Base-by-base conservation (phyloP, 2,888 invertebrate species). In the Heterodera filipjevi region DNA sequence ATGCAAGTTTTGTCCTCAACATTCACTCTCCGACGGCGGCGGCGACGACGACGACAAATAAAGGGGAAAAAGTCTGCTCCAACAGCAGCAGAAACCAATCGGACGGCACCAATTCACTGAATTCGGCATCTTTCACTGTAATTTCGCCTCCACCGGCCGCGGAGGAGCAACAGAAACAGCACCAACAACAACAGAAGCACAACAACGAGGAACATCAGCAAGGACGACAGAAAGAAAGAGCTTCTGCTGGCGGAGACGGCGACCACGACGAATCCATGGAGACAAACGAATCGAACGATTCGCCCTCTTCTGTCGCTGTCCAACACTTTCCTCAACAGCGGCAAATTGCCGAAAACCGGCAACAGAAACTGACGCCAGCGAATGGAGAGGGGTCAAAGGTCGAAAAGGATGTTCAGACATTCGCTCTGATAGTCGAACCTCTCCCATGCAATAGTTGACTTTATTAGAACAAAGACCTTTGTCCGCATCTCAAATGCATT, bases 21-120 rank as follows among this genome's bases (percentile, higher is more conserved):
- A 68, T 68, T 35, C 68, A 68, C 19, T 68, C 68, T 16, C 68
- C 68, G 68, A 33, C 53, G n/a, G 22, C n/a, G n/a, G n/a, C n/a
- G n/a, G n/a, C 68, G 68, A 33, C 59, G 27, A 27, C 68, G 68
- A 33, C 59, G 10, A 27, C 59, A 27, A 59, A 59, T 59, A 59
- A 59, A 59, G 10, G 27, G 59, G 59, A 59, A n/a, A 59, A 59
- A 59, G 27, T 8, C 27, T n/a, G 27, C 59, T 6, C 27, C 59
- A 59, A 10, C n/a, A 59, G n/a, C 19, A 59, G 59, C 59, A 59
- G 59, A 59, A 59, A 12, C 22, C 27, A 6, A 10, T 59, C 27
- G n/a, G 59, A 59, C 27, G 59, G 59, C 59, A 19, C 22, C 14
- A 53, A 53, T 53, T 22, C 53, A 6, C 22, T 53, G 6, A 53